Percentiles rank a stretch among this genome's conserved stretches.
phyloP scores from a whole-genome alignment of 1,140 invertebrate genomes.

The Drosophila aff. region DNA sequence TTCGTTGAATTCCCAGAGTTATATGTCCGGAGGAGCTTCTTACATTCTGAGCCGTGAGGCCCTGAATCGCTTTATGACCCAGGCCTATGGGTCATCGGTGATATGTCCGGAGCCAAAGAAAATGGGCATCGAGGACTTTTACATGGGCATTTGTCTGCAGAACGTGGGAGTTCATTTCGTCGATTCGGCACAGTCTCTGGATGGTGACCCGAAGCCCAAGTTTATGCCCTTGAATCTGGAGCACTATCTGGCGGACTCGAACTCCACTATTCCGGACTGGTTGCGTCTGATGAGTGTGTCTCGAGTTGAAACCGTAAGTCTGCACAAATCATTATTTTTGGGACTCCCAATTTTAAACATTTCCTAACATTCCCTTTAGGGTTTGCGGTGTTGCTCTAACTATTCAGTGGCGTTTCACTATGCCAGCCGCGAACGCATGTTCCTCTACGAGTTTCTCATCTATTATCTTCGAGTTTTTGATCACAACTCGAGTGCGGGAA shows the following conservation, averaged over 20 bases:
- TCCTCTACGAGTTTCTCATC: slow-evolving; percentile 68
- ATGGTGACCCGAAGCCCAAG: slow-evolving; percentile 45
- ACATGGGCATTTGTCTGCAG: slow-evolving; percentile 96
- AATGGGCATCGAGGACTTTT: slow-evolving; percentile 95
- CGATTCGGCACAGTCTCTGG: slow-evolving; percentile 45
- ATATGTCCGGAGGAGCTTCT: slow-evolving; percentile 97
- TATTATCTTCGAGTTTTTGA: slow-evolving; percentile 51
- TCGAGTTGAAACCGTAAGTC: slow-evolving; percentile 41
- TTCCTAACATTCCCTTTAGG: slow-evolving; percentile 21
- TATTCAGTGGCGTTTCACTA: slow-evolving; percentile 71
- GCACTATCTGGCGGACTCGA: slow-evolving; percentile 71
- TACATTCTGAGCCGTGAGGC: slow-evolving; percentile 95
- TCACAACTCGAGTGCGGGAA: not conserved
- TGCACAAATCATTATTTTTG: not conserved
- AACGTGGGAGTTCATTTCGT: slow-evolving; percentile 91
- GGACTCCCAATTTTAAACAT: not conserved
- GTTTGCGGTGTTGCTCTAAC: slow-evolving; percentile 60
- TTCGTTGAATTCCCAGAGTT: slow-evolving; percentile 88
- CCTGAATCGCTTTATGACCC: slow-evolving; percentile 90
- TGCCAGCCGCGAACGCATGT: slow-evolving; percentile 60
- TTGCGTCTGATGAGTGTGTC: slow-evolving; percentile 53
- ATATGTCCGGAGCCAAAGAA: slow-evolving; percentile 88
- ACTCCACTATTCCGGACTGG: slow-evolving; percentile 59
- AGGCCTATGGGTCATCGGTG: slow-evolving; percentile 88
- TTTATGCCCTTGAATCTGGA: slow-evolving; percentile 86